These are phyloP conservation scores for Novumbra hubbsi DNA, from an alignment of 2,797 vertebrate genomes.

Conservation along the genomic window DNA sequence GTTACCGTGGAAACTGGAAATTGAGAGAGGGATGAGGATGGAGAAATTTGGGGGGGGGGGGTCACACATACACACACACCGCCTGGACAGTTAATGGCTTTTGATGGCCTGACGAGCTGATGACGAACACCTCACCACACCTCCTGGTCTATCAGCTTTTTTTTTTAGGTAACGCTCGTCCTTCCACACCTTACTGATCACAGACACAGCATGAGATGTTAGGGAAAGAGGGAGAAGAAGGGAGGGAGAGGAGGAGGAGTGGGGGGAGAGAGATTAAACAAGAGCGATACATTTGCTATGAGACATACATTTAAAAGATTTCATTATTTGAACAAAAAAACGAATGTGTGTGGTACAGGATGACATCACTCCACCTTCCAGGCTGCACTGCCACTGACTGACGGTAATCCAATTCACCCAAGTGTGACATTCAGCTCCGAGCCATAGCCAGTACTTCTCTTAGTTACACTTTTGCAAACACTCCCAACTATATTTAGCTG, in stretches of 20 bases:
- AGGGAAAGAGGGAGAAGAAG: background rate
- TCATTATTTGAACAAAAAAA: no score
- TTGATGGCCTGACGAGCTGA: slow-evolving; percentile 60
- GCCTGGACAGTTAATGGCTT: slow-evolving; percentile 61
- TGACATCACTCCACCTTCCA: background rate
- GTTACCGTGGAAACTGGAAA: slow-evolving; percentile 67
- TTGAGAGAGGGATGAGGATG: slow-evolving; percentile 23
- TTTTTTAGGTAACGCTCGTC: slow-evolving; percentile 6
- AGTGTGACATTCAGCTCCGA: background rate
- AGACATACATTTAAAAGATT: background rate
- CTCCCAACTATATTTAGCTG: no score
- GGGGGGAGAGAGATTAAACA: background rate
- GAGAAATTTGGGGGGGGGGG: slow-evolving; percentile 39
- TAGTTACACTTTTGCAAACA: background rate
- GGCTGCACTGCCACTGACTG: background rate
- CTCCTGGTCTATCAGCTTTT: background rate
- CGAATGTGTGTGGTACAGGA: slow-evolving; percentile 1
- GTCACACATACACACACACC: slow-evolving; percentile 48
- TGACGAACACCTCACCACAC: slow-evolving; percentile 55
- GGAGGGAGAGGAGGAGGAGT: background rate
- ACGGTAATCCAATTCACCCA: background rate
- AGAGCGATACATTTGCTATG: background rate
- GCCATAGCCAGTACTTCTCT: background rate
- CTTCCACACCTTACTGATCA: slow-evolving; percentile 38
- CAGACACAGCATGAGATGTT: slow-evolving; percentile 15